Conservation (phyloP, 2,113 vertebrate species). For the Syngnathoides biaculeatus region DNA sequence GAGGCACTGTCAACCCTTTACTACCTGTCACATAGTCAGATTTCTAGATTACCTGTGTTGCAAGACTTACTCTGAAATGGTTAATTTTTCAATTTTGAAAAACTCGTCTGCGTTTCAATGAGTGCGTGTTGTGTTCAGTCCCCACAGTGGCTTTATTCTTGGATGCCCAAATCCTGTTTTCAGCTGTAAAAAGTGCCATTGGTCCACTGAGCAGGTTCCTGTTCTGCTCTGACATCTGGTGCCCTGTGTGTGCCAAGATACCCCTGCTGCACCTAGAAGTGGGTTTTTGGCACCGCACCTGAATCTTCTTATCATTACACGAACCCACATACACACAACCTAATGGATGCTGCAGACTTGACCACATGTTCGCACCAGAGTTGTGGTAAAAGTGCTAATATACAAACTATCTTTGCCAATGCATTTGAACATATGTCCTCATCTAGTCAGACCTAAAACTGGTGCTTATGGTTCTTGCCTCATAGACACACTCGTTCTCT, state of each 20-base stretch:
- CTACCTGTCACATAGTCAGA: background rate
- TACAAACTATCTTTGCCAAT: conserved; percentile 17
- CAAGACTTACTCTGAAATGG: conserved; percentile 1
- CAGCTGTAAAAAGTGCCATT: conserved; percentile 64
- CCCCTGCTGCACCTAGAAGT: conserved; percentile 63
- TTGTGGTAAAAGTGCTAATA: conserved; percentile 8
- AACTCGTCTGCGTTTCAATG: conserved; percentile 8
- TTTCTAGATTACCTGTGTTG: conserved; percentile 1
- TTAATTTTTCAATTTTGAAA: background rate
- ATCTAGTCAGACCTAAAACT: conserved; percentile 24
- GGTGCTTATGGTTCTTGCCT: background rate
- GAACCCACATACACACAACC: conserved; percentile 43
- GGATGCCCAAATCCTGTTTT: conserved; percentile 58
- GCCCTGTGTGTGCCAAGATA: conserved; percentile 73
- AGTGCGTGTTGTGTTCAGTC: conserved; percentile 45
- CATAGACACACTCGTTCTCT: conserved; percentile 37
- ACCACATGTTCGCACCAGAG: conserved; percentile 3
- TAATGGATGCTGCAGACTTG: conserved; percentile 8
- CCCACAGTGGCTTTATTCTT: conserved; percentile 71
- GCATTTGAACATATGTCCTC: conserved; percentile 17
- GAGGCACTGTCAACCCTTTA: background rate
- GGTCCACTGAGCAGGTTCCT: conserved; percentile 70
- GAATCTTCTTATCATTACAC: conserved; percentile 58
- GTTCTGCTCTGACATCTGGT: conserved; percentile 76
- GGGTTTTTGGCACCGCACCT: conserved; percentile 63